phyloP scores from a whole-genome alignment of 2,888 invertebrate genomes.

The Digitonthophagus gazella region DNA sequence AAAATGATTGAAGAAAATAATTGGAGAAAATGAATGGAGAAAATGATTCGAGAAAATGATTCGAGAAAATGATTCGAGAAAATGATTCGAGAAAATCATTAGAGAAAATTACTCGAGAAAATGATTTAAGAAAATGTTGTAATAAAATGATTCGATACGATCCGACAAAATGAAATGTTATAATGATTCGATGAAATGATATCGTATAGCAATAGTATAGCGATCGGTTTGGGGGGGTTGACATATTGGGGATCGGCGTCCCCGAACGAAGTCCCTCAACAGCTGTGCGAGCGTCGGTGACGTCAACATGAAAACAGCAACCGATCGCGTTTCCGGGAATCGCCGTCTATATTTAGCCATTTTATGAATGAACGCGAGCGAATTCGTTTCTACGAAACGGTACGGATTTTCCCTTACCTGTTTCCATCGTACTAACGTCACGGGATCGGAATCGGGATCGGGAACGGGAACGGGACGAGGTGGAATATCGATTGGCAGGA shows the following conservation, averaged over 20 bases:
- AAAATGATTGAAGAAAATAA: neutral
- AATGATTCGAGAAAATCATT: too few species aligned
- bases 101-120: too few species aligned
- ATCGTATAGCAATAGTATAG: too few species aligned
- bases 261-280: neutral
- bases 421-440: constrained; percentile 19
- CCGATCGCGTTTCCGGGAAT: neutral
- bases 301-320: neutral
- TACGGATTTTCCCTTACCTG: constrained; percentile 16
- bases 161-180: too few species aligned
- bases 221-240: neutral
- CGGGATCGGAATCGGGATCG: neutral
- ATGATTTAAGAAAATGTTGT: too few species aligned
- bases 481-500: neutral
- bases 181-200: too few species aligned
- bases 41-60: too few species aligned
- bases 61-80: too few species aligned
- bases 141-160: too few species aligned
- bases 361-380: neutral
- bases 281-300: neutral
- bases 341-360: neutral
- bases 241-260: neutral
- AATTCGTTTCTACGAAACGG: neutral
- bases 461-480: neutral
- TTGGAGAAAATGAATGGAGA: neutral